Percentiles rank a stretch among this genome's conserved stretches.
Evolutionary conservation across 2,797 vertebrate species (phyloP).

Genomic region (Yasuhikotakia modesta): DNA sequence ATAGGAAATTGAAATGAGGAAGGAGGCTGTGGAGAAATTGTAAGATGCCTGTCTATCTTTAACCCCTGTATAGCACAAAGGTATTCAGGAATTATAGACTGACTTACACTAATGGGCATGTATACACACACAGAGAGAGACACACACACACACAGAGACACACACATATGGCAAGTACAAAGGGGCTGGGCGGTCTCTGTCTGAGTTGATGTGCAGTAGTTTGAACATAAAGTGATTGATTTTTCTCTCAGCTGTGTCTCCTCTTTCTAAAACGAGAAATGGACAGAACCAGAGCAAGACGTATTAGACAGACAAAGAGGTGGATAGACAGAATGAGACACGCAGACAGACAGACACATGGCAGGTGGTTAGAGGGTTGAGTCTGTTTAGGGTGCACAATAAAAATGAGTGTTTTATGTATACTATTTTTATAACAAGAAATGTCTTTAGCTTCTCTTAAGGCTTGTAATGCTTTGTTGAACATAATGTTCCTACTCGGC

Average conservation of each 20-base stretch:
- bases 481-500: neutral
- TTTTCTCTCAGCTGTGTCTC: constrained; percentile 3
- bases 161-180: constrained; percentile 5
- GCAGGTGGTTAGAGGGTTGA: no score
- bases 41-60: constrained; percentile 12
- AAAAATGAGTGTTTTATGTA: no score
- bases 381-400: no score
- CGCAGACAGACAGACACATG: no score
- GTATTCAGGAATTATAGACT: constrained; percentile 9
- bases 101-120: neutral
- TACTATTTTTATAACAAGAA: neutral
- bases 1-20: constrained; percentile 7
- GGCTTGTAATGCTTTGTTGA: neutral
- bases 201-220: neutral
- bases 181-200: constrained; percentile 3
- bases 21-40: neutral
- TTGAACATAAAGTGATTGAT: constrained; percentile 27
- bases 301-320: neutral
- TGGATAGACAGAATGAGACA: neutral
- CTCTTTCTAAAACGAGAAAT: neutral
- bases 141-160: no score
- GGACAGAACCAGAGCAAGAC: neutral
- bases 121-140: neutral
- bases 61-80: constrained; percentile 5
- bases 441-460: constrained; percentile 11